These are phyloP conservation scores for Luffia ferchaultella DNA, from an alignment of 2,888 invertebrate species.

Conservation along the genomic window DNA sequence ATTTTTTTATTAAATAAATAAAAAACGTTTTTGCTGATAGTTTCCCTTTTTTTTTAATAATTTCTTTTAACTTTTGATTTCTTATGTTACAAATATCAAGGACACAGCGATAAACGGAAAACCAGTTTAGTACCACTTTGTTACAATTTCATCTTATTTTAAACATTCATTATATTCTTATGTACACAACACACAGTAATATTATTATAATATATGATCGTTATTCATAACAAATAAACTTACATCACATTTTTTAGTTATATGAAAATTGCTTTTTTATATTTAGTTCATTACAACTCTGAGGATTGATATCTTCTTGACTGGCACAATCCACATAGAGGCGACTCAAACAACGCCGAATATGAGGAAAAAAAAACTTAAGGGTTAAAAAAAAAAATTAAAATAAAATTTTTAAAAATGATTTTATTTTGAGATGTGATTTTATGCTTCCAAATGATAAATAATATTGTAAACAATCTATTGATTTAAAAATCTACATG, in stretches of 20 bases:
- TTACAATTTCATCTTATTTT: not conserved
- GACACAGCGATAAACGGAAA: not conserved
- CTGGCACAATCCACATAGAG: not conserved
- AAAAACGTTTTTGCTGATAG: not conserved
- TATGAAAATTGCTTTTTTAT: not conserved
- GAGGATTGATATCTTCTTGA: not conserved
- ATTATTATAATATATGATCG: not conserved
- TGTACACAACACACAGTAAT: slow-evolving; percentile 3
- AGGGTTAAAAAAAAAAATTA: no score
- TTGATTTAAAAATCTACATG: no score
- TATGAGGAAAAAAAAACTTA: no score
- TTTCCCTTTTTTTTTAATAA: not conserved
- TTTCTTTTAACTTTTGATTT: not conserved
- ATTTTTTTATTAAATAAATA: not conserved
- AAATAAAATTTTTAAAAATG: no score
- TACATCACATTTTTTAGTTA: not conserved
- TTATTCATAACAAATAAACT: not conserved
- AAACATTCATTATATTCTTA: slow-evolving; percentile 2
- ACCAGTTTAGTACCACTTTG: slow-evolving; percentile 1
- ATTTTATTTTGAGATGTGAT: no score
- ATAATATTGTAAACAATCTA: no score
- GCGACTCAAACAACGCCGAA: no score
- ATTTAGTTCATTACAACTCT: not conserved
- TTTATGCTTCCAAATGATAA: no score
- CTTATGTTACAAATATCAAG: not conserved